A percentile compares a stretch with the other conserved stretches of the same genome.
Evolutionary conservation across 2,888 invertebrate species (phyloP).

Genomic region (Idaea straminata): DNA sequence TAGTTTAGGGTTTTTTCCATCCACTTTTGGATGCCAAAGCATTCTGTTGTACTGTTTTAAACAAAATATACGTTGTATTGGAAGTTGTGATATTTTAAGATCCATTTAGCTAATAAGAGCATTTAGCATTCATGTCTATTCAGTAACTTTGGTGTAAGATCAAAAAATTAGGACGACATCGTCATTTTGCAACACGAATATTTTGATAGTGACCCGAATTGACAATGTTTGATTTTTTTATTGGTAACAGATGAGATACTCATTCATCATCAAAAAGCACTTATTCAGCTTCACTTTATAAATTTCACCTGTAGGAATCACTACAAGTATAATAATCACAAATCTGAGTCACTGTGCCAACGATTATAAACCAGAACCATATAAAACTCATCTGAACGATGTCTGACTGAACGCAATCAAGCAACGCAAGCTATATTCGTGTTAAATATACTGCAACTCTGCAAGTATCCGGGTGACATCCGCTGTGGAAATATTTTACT

Average conservation of each 20-base stretch:
- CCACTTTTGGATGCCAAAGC: background rate
- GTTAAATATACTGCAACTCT: background rate
- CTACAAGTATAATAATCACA: background rate
- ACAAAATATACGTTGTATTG: background rate
- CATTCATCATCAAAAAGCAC: too few relatives aligned
- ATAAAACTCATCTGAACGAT: background rate
- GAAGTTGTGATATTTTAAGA: background rate
- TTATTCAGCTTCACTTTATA: background rate
- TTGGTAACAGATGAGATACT: too few relatives aligned
- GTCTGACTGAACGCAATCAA: background rate
- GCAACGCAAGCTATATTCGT: background rate
- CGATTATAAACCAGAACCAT: background rate
- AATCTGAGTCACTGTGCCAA: background rate
- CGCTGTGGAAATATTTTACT: background rate
- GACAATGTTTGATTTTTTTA: too few relatives aligned
- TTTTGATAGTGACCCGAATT: too few relatives aligned
- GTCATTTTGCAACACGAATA: too few relatives aligned
- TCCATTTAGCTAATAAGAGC: background rate
- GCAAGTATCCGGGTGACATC: slow-evolving; percentile 1
- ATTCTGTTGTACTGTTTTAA: background rate
- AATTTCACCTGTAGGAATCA: background rate
- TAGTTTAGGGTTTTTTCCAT: background rate
- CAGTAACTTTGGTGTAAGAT: too few relatives aligned
- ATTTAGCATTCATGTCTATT: too few relatives aligned
- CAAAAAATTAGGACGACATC: too few relatives aligned